These are phyloP conservation scores for Polia nebulosa DNA, from an alignment of 2,888 invertebrate genomes.

Conservation along the genomic window DNA sequence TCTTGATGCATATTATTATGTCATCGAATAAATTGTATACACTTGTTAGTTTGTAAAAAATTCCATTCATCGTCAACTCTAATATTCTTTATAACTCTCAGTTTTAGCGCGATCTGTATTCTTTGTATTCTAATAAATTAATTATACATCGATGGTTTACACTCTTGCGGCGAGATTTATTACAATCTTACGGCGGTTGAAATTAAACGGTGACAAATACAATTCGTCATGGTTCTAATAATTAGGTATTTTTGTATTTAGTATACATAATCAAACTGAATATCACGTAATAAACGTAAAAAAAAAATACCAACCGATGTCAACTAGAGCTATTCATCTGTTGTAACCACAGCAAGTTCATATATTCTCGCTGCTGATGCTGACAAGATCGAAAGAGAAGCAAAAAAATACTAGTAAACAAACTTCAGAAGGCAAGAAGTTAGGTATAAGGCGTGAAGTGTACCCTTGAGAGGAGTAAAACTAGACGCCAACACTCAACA, in stretches of 20 bases:
- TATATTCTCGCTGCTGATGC: too few relatives aligned
- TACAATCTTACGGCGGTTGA: too few relatives aligned
- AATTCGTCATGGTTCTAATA: neutral
- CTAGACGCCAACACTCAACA: neutral
- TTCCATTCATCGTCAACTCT: too few relatives aligned
- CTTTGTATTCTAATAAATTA: too few relatives aligned
- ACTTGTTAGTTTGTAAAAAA: too few relatives aligned
- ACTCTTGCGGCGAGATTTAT: too few relatives aligned
- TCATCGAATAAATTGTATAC: too few relatives aligned
- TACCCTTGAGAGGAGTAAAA: conserved; percentile 42
- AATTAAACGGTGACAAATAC: too few relatives aligned
- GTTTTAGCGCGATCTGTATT: too few relatives aligned
- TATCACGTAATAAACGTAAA: neutral
- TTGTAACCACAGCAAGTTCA: neutral
- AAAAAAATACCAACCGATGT: neutral
- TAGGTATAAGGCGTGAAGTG: neutral
- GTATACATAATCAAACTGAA: neutral
- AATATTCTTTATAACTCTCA: too few relatives aligned
- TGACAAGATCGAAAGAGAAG: neutral
- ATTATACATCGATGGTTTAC: too few relatives aligned
- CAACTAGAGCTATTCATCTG: neutral
- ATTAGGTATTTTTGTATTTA: neutral
- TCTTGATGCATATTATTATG: neutral
- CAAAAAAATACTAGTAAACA: conserved; percentile 1
- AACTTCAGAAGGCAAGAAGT: conserved; percentile 1